Percentiles rank a stretch among this genome's conserved stretches.
These are phyloP conservation scores for Papilio machaon DNA, from an alignment of 1,140 invertebrate genomes.

Conservation along the genomic window DNA sequence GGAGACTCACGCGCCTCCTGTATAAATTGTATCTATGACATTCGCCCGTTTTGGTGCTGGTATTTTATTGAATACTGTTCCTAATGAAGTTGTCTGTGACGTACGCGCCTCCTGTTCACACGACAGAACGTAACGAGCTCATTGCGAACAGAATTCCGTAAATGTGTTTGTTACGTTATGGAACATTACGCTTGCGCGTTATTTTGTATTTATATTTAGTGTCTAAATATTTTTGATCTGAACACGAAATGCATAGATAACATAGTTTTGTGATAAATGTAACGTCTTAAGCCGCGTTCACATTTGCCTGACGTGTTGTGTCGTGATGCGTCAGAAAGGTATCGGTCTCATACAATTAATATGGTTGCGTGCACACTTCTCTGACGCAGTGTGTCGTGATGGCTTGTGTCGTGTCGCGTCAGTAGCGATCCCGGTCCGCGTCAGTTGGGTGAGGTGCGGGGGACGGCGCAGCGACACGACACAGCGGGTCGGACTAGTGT, in stretches of 20 bases:
- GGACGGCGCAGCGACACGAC: no score
- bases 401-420: no score
- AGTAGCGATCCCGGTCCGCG: no score
- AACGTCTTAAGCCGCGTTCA: no score
- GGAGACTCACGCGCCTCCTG: constrained; percentile 35
- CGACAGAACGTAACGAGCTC: constrained; percentile 24
- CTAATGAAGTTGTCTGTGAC: constrained; percentile 36
- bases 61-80: constrained; percentile 55
- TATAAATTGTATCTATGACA: constrained; percentile 52
- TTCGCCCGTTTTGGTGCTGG: constrained; percentile 69
- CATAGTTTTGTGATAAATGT: background rate
- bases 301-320: no score
- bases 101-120: background rate
- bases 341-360: no score
- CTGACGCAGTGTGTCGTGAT: no score
- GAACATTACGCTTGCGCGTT: constrained; percentile 59
- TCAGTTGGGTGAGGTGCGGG: no score
- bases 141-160: constrained; percentile 51
- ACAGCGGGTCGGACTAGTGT: no score
- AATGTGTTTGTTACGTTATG: constrained; percentile 50
- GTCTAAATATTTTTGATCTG: constrained; percentile 36
- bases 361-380: no score
- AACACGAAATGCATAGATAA: background rate
- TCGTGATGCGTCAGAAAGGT: no score
- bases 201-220: constrained; percentile 51